Conservation (phyloP, 92 coral and sea anemone genomes). For the Metridium senile region DNA sequence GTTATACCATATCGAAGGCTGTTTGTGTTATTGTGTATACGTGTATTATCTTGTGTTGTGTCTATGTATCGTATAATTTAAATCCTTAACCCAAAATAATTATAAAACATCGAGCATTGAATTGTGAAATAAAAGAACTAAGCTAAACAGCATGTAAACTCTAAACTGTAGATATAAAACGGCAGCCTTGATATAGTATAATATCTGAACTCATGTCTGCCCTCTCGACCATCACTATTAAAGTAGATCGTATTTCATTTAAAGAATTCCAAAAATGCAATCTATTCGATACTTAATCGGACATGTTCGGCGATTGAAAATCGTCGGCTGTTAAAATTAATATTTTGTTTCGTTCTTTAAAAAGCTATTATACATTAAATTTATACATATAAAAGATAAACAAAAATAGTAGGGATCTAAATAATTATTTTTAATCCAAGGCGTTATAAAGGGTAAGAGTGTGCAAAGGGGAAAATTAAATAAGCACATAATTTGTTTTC, state of each 20-base stretch:
- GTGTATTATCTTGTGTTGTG: not conserved
- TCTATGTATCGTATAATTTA: not conserved
- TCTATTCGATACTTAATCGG: conserved; percentile 29
- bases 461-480: not conserved
- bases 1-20: conserved; percentile 16
- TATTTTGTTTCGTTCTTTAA: conserved; percentile 7
- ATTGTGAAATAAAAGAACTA: not conserved
- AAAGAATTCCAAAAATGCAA: conserved; percentile 31
- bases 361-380: not conserved
- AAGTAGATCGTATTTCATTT: conserved; percentile 15
- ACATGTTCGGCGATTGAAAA: conserved; percentile 18
- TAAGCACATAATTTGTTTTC: not conserved
- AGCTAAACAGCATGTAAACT: not conserved
- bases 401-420: conserved; percentile 1
- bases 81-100: too few relatives aligned
- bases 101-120: not conserved
- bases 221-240: conserved; percentile 21
- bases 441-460: not conserved
- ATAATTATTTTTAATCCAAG: not conserved
- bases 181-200: conserved; percentile 21
- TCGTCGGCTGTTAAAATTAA: not conserved
- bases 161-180: conserved; percentile 9
- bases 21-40: conserved; percentile 9
- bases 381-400: not conserved
- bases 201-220: conserved; percentile 31